Base-by-base conservation (phyloP, 2,113 vertebrate species). In the Labrus mixtus region DNA sequence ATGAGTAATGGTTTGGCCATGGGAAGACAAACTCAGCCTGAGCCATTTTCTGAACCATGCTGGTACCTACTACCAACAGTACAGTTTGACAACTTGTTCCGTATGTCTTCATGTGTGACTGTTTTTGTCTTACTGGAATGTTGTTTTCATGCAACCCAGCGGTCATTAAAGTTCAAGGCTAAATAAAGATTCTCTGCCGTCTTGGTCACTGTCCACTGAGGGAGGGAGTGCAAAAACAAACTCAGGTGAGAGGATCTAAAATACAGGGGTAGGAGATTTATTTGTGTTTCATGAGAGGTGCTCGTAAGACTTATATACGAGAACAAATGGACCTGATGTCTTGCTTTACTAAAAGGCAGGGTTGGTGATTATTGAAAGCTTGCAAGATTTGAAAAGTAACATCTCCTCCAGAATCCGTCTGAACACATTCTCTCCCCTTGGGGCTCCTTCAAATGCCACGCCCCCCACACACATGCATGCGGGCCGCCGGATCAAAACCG, bases 81-180 rank as follows among this genome's bases (percentile, higher is more conserved):
- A 48, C 20, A 9, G n/a, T 45, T 41, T 51, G 60, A 58, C 3
- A 1, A 73, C n/a, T 65, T 23, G 13, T 62, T 56, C 48, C 58
- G 29, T 71, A 39, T 64, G 29, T 68, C 51, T 76, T 36, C 39
- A 3, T 68, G 61, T 53, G 50, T 25, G 25, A 25, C 45, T 68
- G 45, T 70, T 43, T 59, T 53, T 69, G 60, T 75, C 11, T 74
- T 48, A n/a, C 51, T 73, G 79, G 79, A 84, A 75, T 46, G 53
- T 63, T 46, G 9, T 61, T 45, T 61, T 78, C 78, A 54, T 10
- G 3, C 46, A 62, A 53, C 41, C 53, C 79, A 50, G 67, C 10
- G n/a, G 77, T 79, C 82, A 73, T 78, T 89, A 83, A 90, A 88
- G 81, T 87, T 90, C 85, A 91, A 22, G 56, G 87, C 89, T 91